These are phyloP conservation scores for Hyppa rectilinea DNA, from an alignment of 2,888 invertebrate genomes.

Conservation along the genomic window DNA sequence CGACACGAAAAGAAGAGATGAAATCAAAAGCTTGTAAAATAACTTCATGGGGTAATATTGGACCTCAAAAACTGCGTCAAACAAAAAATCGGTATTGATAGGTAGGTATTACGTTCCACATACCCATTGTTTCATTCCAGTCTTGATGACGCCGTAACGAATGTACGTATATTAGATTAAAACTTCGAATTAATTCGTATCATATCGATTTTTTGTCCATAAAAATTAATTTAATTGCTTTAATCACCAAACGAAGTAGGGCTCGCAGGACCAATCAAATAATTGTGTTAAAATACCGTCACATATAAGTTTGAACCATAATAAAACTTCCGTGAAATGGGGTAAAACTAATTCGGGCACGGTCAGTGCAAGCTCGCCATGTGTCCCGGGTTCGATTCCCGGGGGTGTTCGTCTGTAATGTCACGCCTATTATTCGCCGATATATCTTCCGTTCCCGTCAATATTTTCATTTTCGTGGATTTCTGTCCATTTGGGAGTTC, in stretches of 20 bases:
- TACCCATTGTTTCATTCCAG: slow-evolving; percentile 5
- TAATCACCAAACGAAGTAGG: background rate
- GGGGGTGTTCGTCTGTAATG: slow-evolving; percentile 85
- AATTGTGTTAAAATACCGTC: slow-evolving; percentile 56
- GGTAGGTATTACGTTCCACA: background rate
- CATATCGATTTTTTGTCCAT: slow-evolving; percentile 39
- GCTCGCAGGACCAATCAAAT: slow-evolving; percentile 34
- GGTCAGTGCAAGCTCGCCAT: slow-evolving; percentile 81
- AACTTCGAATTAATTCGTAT: slow-evolving; percentile 26
- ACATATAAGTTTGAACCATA: slow-evolving; percentile 74
- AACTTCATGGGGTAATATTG: background rate
- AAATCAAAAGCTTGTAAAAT: background rate
- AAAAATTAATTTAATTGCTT: slow-evolving; percentile 30
- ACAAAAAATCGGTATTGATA: background rate
- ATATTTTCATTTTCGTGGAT: slow-evolving; percentile 86
- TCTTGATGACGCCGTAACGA: slow-evolving; percentile 40
- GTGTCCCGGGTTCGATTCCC: slow-evolving; percentile 87
- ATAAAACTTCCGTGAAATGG: slow-evolving; percentile 88
- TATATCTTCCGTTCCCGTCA: slow-evolving; percentile 87
- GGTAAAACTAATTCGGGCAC: slow-evolving; percentile 86
- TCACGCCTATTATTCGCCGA: slow-evolving; percentile 89
- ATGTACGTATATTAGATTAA: slow-evolving; percentile 27
- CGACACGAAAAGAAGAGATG: no score
- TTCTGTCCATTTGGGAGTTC: slow-evolving; percentile 82
- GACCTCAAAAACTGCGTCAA: background rate